phyloP scores from a whole-genome alignment of 2,888 invertebrate genomes.

The Syritta pipiens region DNA sequence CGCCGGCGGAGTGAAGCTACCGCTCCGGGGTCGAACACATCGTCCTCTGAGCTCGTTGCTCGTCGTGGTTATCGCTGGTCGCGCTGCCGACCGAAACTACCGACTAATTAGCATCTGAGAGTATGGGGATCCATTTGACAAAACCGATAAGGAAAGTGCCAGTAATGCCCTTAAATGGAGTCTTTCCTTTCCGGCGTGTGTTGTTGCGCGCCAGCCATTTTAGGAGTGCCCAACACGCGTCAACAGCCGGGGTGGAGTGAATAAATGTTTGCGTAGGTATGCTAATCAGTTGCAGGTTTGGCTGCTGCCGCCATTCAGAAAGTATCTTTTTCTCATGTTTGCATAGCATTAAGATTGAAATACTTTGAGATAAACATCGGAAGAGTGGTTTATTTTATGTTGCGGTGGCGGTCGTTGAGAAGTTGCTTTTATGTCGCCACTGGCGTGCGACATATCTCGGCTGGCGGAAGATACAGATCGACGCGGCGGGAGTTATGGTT shows the following conservation, averaged over 20 bases:
- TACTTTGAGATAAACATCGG: constrained; percentile 44
- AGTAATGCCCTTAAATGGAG: constrained; percentile 59
- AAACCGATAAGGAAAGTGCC: constrained; percentile 59
- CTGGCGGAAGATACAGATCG: constrained; percentile 13
- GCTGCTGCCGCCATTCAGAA: constrained; percentile 18
- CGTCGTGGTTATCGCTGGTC: too few relatives aligned
- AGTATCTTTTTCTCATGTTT: constrained; percentile 36
- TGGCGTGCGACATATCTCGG: too few relatives aligned
- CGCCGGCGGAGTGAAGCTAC: too few relatives aligned
- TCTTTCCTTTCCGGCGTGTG: constrained; percentile 13
- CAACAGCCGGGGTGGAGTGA: constrained; percentile 16
- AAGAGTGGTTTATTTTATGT: constrained; percentile 22
- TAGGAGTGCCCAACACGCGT: constrained; percentile 46
- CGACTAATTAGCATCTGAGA: constrained; percentile 59
- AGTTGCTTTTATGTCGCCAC: too few relatives aligned
- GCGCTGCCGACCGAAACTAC: constrained; percentile 34
- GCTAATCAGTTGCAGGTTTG: constrained; percentile 58
- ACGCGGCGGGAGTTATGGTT: constrained; percentile 41
- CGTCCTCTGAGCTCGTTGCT: too few relatives aligned
- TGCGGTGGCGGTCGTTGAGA: too few relatives aligned
- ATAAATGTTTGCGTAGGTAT: constrained; percentile 59
- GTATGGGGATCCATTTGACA: constrained; percentile 40
- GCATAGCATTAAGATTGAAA: constrained; percentile 54
- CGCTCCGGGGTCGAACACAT: too few relatives aligned
- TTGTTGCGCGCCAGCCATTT: constrained; percentile 25